phyloP scores from a whole-genome alignment of 2,888 invertebrate genomes.

The Uropetala carovei region DNA sequence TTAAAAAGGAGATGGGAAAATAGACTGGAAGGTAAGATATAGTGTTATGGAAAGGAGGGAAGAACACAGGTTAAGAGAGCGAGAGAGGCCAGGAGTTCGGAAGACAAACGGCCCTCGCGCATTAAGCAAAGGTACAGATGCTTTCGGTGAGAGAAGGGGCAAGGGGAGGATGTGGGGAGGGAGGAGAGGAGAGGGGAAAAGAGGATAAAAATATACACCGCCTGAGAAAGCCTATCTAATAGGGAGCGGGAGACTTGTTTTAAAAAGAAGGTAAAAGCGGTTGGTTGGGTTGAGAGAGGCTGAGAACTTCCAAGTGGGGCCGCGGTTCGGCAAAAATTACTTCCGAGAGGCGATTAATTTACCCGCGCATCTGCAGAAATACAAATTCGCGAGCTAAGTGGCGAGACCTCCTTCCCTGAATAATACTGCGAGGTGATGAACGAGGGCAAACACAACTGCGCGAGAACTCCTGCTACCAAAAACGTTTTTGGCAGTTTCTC shows the following conservation, averaged over 20 bases:
- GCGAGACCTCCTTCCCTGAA: not conserved
- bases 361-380: not conserved
- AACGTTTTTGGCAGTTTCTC: not conserved
- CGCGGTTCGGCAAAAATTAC: conserved; percentile 37
- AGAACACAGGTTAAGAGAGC: conserved; percentile 25
- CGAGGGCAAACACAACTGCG: not conserved
- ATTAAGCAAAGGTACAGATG: conserved; percentile 24
- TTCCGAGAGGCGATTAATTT: conserved; percentile 46
- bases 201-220: conserved; percentile 41
- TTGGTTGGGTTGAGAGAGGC: not conserved
- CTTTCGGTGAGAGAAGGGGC: not conserved
- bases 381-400: conserved; percentile 34
- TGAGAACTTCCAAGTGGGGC: not conserved
- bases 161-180: no score
- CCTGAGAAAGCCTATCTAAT: conserved; percentile 10
- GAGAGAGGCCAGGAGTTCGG: not conserved
- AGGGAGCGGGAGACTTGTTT: conserved; percentile 21
- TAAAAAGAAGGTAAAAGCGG: not conserved
- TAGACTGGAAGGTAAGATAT: not conserved
- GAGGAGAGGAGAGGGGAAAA: not conserved
- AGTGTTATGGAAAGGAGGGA: conserved; percentile 8
- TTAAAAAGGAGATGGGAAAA: conserved; percentile 1
- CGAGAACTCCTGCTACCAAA: not conserved
- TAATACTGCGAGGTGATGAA: conserved; percentile 24
- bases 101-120: conserved; percentile 40